Conservation (phyloP, 2,888 invertebrate genomes). For the Melanchra persicariae region DNA sequence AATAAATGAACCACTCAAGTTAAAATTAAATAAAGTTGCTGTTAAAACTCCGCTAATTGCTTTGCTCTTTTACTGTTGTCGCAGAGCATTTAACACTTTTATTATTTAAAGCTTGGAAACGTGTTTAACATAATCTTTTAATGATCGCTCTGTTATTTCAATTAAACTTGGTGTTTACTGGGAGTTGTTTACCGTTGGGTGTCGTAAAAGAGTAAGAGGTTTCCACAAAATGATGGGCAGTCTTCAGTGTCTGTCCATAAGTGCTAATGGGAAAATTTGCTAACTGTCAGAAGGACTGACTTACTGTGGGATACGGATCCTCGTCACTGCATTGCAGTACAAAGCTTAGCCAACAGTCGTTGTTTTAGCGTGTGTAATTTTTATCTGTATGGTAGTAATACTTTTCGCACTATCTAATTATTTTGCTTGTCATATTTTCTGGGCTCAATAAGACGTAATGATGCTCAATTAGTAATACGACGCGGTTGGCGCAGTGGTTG, state of each 20-base stretch:
- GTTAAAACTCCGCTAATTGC: slow-evolving; percentile 41
- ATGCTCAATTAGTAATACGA: too few relatives aligned
- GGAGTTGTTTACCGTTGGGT: slow-evolving; percentile 18
- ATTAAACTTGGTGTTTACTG: slow-evolving; percentile 46
- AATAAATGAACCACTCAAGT: slow-evolving; percentile 22
- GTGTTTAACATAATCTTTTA: slow-evolving; percentile 53
- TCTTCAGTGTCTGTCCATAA: not conserved
- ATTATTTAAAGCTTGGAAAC: slow-evolving; percentile 39
- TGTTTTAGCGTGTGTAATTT: too few relatives aligned
- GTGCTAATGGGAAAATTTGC: not conserved
- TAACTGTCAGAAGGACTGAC: not conserved
- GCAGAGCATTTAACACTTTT: slow-evolving; percentile 35
- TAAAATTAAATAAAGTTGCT: slow-evolving; percentile 20
- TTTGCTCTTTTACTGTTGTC: slow-evolving; percentile 47
- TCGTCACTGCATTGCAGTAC: not conserved
- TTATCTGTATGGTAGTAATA: too few relatives aligned
- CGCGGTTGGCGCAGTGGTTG: too few relatives aligned
- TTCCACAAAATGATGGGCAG: not conserved
- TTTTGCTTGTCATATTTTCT: too few relatives aligned
- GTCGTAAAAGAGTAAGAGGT: slow-evolving; percentile 26
- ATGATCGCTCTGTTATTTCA: slow-evolving; percentile 50
- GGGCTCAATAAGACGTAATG: too few relatives aligned
- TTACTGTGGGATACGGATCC: not conserved
- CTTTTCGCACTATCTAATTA: too few relatives aligned
- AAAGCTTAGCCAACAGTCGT: too few relatives aligned